Evolutionary conservation across 2,113 vertebrate genomes (phyloP), one percentile per base, ranked within the genome.

Genomic region (Paramisgurnus dabryanus): DNA sequence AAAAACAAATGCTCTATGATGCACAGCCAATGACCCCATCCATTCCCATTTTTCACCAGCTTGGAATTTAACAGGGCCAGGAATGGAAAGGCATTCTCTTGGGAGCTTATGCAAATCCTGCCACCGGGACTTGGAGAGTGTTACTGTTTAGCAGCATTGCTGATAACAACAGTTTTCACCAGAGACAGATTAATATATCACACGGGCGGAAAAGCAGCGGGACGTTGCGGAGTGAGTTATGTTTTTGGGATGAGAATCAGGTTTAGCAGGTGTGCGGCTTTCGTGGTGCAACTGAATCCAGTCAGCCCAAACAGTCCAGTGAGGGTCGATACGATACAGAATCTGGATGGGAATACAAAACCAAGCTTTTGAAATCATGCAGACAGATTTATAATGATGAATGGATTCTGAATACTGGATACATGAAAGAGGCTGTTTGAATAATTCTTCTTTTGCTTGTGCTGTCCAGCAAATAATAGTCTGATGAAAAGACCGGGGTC

Each of bases 141-240:
- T 53, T 65, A 27, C 22, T 57, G 55, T 64, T 76, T 75, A 80
- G 61, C 45, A 45, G 43, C 45, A 49, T n/a, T 67, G 55, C 77
- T 73, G 73, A 80, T 80, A 80, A 78, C 34, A 61, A 57, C 47
- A 49, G 79, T 63, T 65, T 77, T 65, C 82, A 43, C 71, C 73
- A 67, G n/a, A 60, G 58, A 75, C 61, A 82, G 77, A 82, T 82
- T 77, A 76, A 76, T 82, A 76, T 41, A 80, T 80, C 77, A 67
- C 74, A 58, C 55, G 5, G 49, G 53, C 67, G 18, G 39, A 17
- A 60, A 58, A 73, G 76, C 40, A 55, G 69, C 65, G 18, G 50
- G 61, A 67, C 0, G 22, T 49, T 49, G 63, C 55, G 41, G 12
- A 66, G 64, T 17, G 58, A 74, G 34, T 65, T 53, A 76, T 66